Evolutionary conservation across 1,140 invertebrate species (phyloP).

Genomic region (Bombus picipes): DNA sequence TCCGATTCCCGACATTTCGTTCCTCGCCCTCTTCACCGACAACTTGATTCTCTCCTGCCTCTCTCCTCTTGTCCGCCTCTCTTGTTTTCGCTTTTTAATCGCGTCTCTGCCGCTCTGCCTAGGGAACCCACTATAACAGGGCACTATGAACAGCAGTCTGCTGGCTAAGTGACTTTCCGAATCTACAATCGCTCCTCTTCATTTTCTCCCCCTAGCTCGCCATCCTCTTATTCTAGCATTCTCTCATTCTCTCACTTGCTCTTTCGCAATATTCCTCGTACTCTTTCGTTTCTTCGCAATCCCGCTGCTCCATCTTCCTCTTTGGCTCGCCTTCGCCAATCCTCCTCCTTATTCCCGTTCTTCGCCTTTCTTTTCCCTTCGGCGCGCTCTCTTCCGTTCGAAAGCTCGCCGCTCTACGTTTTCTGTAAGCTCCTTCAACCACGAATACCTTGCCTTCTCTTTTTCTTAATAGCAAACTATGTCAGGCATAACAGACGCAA

Average conservation of each 20-base stretch:
- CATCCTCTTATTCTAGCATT: constrained; percentile 16
- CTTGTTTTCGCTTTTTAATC: constrained; percentile 34
- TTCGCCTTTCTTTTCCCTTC: not conserved
- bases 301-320: not conserved
- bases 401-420: not conserved
- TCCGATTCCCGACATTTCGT: constrained; percentile 14
- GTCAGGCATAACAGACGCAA: constrained; percentile 44
- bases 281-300: not conserved
- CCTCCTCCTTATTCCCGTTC: not conserved
- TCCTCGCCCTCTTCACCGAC: not conserved
- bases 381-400: too few species aligned
- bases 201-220: constrained; percentile 46
- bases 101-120: constrained; percentile 78
- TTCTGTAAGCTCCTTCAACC: not conserved
- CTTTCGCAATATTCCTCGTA: not conserved
- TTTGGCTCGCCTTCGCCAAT: not conserved
- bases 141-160: constrained; percentile 82
- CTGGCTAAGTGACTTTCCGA: constrained; percentile 82
- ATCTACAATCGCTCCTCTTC: constrained; percentile 77
- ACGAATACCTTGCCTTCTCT: not conserved
- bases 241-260: constrained; percentile 4
- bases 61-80: not conserved
- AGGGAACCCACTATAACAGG: constrained; percentile 82
- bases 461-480: constrained; percentile 39
- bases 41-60: not conserved